Evolutionary conservation across 2,888 invertebrate species (phyloP), one percentile per base, ranked within the genome.

Genomic region (Myopa tessellatipennis): DNA sequence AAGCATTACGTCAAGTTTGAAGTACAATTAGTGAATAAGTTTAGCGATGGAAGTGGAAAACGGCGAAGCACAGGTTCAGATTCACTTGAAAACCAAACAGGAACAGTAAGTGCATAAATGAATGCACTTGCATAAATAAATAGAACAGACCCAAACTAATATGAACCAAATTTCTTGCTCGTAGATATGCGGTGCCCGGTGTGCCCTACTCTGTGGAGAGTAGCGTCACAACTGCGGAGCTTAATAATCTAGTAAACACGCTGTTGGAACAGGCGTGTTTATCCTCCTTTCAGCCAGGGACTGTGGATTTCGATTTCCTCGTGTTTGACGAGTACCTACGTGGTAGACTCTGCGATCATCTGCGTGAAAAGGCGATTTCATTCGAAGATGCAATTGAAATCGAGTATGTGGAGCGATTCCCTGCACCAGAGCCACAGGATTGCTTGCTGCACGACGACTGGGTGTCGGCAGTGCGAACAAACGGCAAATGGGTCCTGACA

Each of bases 361-460:
- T 98, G 77, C 91, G 93, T 80, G 93, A 95, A 79, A 94, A 94
- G 83, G 92, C 92, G 60, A 90, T 94, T 12, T 95, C 95, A 0
- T 93, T 93, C 71, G 98, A 99, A 91, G 92, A 93, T 75, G 94
- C 96, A 12, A 90, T 98, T 81, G 94, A 96, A 81, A 92, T 99
- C 73, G 98, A 99, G 89, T 99, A 98, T 90, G 90, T 98, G 36
- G 95, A 96, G 87, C 93, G 95, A 83, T 94, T 95, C 83, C 96
- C 98, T 14, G 94, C 98, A 0, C 99, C 99, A 0, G 93, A 95
- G 85, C 98, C 98, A 0, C 93, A 96, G 86, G 95, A 98, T 88
- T 96, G 96, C 87, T 90, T 99, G 81, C 92, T 96, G 88, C 98
- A 98, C 85, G 97, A 98, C 89, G 99, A 99, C 87, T 99, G 99